These are phyloP conservation scores for Nemoura dubitans DNA, from an alignment of 2,888 invertebrate species.

Conservation along the genomic window DNA sequence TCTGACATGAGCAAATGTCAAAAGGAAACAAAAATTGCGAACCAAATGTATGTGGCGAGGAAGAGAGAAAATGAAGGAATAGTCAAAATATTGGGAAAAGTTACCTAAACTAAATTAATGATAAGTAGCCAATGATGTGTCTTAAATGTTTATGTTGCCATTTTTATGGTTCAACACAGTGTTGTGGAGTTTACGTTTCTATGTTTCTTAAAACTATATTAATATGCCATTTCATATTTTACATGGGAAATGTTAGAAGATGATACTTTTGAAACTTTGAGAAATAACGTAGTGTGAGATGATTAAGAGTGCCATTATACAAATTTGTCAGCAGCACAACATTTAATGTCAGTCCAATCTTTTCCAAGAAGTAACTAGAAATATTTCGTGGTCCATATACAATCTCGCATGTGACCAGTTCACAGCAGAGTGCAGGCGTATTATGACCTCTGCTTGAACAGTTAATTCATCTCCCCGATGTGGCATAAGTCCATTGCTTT, in stretches of 20 bases:
- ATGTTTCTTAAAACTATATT: conserved; percentile 16
- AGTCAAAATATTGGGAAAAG: conserved; percentile 40
- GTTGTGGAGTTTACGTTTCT: conserved; percentile 29
- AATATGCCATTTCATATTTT: conserved; percentile 33
- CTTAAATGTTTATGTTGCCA: conserved; percentile 51
- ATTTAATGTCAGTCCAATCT: neutral
- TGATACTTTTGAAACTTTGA: conserved; percentile 16
- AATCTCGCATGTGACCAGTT: neutral
- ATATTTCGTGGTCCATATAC: neutral
- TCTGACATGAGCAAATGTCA: conserved; percentile 35
- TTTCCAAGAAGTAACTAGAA: neutral
- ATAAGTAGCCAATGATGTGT: conserved; percentile 51
- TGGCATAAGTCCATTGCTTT: neutral
- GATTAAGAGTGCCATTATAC: conserved; percentile 23
- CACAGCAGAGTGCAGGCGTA: neutral
- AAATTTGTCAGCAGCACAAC: neutral
- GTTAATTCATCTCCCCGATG: neutral
- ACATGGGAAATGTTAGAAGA: conserved; percentile 19
- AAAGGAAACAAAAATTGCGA: conserved; percentile 21
- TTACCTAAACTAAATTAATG: conserved; percentile 44
- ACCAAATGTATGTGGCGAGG: neutral
- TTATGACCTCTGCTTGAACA: neutral
- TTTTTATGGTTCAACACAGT: conserved; percentile 39
- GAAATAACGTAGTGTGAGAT: neutral
- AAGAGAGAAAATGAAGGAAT: neutral